Evolutionary conservation across 2,888 invertebrate genomes (phyloP), one percentile per base, ranked within the genome.

Genomic region (Pyralis farinalis): DNA sequence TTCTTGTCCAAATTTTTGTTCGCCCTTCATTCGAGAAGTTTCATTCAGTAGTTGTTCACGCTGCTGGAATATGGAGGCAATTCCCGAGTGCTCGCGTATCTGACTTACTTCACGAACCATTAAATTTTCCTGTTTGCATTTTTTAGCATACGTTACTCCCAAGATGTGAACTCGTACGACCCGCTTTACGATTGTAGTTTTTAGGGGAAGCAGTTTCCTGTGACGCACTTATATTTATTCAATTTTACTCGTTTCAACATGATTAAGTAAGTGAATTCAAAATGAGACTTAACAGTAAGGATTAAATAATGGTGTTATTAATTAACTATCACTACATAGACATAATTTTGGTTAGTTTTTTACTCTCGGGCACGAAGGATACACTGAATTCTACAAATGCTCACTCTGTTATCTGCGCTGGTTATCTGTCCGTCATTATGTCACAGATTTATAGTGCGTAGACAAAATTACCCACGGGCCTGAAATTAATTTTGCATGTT

Each of bases 71-170:
- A 75, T 69, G 58, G 65, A 64, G 70, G 71, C 76, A 78, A 84
- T 83, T 75, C 76, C 63, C 57, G 71, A 74, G 77, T 71, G 68
- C 76, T 72, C 61, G 61, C 68, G 73, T 68, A 71, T 74, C 73
- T 75, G 71, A 75, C 75, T 86, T 78, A 77, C 80, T 86, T 88
- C 86, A 87, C 88, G 87, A 75, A 66, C 82, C 88, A 88, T 88
- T 86, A 86, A 87, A 82, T 87, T 85, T 87, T 80, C 82, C 82
- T 83, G 81, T 86, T 87, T 88, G 86, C 83, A 87, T 87, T 87
- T 87, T 87, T 87, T 86, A 86, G 80, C 88, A 87, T 86, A 87
- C 77, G 86, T 81, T 87, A 83, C 73, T 74, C 73, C 66, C 69
- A 65, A 79, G 78, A 64, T 63, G 67, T 53, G 55, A 50, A 43